A percentile compares a stretch with the other conserved stretches of the same genome.
Conservation (phyloP, 2,113 vertebrate genomes). For the Megaceryle torquata region DNA sequence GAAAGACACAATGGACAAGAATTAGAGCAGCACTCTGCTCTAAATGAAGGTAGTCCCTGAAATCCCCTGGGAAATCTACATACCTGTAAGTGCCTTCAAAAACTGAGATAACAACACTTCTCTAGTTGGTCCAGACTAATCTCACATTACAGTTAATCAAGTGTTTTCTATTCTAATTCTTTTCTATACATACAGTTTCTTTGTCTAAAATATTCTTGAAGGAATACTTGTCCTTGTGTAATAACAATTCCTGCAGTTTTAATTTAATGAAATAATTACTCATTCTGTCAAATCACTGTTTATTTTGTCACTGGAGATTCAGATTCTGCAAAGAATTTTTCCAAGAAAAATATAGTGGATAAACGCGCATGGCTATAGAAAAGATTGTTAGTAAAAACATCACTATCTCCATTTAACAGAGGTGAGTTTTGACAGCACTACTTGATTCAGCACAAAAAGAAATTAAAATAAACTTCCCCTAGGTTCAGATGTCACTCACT, state of each 20-base stretch:
- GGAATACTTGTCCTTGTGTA: neutral
- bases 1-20: neutral
- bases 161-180: neutral
- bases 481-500: slow-evolving; percentile 14
- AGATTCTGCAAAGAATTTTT: neutral
- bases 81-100: neutral
- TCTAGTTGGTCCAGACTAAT: neutral
- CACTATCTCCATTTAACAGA: neutral
- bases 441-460: neutral
- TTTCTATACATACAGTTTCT: neutral
- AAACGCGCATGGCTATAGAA: neutral
- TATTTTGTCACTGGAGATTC: neutral
- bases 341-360: neutral
- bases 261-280: neutral
- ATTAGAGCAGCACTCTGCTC: neutral
- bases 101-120: neutral
- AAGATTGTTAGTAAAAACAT: neutral
- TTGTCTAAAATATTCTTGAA: neutral
- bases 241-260: neutral
- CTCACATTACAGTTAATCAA: neutral
- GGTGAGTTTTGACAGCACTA: neutral
- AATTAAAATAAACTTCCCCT: slow-evolving; percentile 25
- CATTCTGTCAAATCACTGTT: neutral
- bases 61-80: neutral
- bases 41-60: neutral